Evolutionary conservation across 1,140 invertebrate genomes (phyloP), one percentile per base, ranked within the genome.

Genomic region (Drosophila miranda): DNA sequence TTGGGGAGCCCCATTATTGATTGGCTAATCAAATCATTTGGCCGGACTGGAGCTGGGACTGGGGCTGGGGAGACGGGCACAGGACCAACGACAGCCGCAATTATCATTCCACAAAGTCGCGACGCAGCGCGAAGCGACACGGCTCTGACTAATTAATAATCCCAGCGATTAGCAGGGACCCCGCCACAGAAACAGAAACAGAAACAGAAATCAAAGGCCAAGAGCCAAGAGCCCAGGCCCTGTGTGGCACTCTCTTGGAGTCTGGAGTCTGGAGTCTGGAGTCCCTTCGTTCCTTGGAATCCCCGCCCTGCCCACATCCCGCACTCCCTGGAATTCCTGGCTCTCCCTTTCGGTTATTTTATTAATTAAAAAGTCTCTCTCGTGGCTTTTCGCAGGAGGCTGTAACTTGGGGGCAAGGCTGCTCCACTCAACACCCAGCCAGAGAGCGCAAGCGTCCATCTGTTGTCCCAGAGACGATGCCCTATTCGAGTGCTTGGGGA

Each of bases 11-110:
- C 78, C 78, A 87, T 87, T 87, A 87, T 87, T 87, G 82, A 87
- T 87, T 87, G 83, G 78, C 83, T 88, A 87, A 87, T 87, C 83
- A 88, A 87, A 86, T 82, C 78, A 86, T 86, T 86, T 87, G 69
- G 58, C 52, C 51, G 62, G 59, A 64, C 63, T 50, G n/a, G n/a
- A n/a, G n/a, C n/a, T n/a, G n/a, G 16, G 16, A 1, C 16, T 16
- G 16, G 46, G 59, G 56, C 62, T 68, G 67, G 64, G 48, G 64
- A 19, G 16, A 19, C 16, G 19, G 19, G 43, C 57, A 41, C 63
- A 66, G 23, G 46, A 61, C 45, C 75, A 78, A 74, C 79, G 82
- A 88, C 81, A 78, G 78, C 58, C 81, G 80, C 81, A 89, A 89
- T 89, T 89, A 89, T 89, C 84, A 89, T 89, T 84, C 84, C 86